A percentile compares a stretch with the other conserved stretches of the same genome.
phyloP scores from a whole-genome alignment of 2,888 invertebrate species.

The Calameuta filiformis region DNA sequence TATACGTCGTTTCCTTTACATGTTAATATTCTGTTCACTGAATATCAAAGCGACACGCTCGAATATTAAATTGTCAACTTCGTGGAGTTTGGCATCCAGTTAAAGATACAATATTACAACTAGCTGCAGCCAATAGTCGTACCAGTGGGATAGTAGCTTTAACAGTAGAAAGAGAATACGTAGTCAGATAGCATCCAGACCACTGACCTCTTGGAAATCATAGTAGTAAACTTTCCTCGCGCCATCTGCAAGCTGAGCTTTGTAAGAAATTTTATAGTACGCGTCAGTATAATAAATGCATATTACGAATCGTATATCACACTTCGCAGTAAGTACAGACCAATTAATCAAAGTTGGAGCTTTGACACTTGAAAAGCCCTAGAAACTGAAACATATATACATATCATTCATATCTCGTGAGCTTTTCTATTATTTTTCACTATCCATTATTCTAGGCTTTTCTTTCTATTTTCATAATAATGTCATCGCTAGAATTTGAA shows the following conservation, averaged over 20 bases:
- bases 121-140: neutral
- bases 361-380: neutral
- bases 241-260: neutral
- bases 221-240: neutral
- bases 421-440: neutral
- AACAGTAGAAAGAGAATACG: neutral
- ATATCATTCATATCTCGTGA: neutral
- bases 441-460: neutral
- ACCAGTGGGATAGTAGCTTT: neutral
- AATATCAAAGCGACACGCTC: slow-evolving; percentile 46
- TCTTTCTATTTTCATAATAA: neutral
- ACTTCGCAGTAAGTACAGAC: neutral
- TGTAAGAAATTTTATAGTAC: neutral
- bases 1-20: slow-evolving; percentile 43
- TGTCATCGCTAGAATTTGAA: neutral
- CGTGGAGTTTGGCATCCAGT: slow-evolving; percentile 9
- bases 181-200: neutral
- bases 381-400: neutral
- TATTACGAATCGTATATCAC: neutral
- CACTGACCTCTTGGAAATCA: neutral
- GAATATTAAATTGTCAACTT: slow-evolving; percentile 53
- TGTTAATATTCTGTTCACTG: slow-evolving; percentile 54
- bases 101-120: neutral
- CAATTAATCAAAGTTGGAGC: neutral
- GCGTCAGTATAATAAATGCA: neutral